Percentiles rank a stretch among this genome's conserved stretches.
These are phyloP conservation scores for Acipenser transmontanus DNA, from an alignment of 2,797 vertebrate genomes.

Conservation along the genomic window DNA sequence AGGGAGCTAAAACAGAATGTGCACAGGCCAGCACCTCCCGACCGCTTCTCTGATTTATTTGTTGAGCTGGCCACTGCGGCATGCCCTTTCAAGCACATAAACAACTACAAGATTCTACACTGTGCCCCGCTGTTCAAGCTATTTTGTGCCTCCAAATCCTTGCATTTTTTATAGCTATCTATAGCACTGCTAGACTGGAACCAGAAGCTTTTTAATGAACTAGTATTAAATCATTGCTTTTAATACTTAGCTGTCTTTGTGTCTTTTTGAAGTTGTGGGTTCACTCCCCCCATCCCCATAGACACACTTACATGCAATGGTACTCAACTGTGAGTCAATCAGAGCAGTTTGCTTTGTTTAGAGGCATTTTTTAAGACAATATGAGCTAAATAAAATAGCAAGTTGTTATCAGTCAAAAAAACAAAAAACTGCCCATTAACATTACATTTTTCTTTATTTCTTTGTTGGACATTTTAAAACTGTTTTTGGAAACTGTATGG, in stretches of 20 bases:
- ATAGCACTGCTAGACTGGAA: constrained; percentile 27
- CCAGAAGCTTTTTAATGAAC: background rate
- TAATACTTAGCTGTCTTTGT: background rate
- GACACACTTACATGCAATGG: background rate
- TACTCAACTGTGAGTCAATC: constrained; percentile 6
- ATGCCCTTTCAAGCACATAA: constrained; percentile 22
- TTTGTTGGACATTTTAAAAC: too few relatives aligned
- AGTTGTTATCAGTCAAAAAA: too few relatives aligned
- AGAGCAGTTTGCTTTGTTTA: too few relatives aligned
- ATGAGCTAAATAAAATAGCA: too few relatives aligned
- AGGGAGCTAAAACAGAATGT: background rate
- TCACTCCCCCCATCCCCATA: too few relatives aligned
- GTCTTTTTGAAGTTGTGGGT: background rate
- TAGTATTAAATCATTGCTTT: background rate
- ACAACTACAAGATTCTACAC: constrained; percentile 23
- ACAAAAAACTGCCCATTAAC: too few relatives aligned
- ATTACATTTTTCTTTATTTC: too few relatives aligned
- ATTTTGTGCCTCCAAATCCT: constrained; percentile 1
- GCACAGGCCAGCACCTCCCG: background rate
- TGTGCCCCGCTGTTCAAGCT: constrained; percentile 4
- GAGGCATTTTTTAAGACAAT: too few relatives aligned
- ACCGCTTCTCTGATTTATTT: constrained; percentile 5
- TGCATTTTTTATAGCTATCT: constrained; percentile 15
- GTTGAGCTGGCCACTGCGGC: constrained; percentile 6
- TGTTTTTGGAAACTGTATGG: too few relatives aligned